phyloP scores from a whole-genome alignment of 2,888 invertebrate species.

The Esperia sulphurella region DNA sequence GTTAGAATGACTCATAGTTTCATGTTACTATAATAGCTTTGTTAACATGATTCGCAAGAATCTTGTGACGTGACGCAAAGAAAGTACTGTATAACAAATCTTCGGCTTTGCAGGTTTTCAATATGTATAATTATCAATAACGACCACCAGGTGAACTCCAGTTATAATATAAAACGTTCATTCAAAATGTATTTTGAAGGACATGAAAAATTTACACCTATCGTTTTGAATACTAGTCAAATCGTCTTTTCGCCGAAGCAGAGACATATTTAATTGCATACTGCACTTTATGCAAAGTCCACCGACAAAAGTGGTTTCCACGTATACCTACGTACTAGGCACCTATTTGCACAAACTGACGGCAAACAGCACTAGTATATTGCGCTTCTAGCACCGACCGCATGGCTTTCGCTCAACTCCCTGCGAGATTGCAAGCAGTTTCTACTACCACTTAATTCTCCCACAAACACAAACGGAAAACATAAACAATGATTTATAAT shows the following conservation, averaged over 20 bases:
- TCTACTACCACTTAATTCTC: constrained; percentile 72
- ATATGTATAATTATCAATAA: too few relatives aligned
- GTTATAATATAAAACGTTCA: too few relatives aligned
- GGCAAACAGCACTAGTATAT: constrained; percentile 27
- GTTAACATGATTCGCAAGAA: too few relatives aligned
- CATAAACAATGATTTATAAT: constrained; percentile 80
- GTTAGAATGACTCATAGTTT: constrained; percentile 4
- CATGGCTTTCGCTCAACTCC: constrained; percentile 48
- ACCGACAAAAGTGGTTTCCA: constrained; percentile 2
- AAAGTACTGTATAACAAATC: too few relatives aligned
- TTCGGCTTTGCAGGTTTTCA: too few relatives aligned
- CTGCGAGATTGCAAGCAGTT: constrained; percentile 61
- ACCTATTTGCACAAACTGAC: constrained; percentile 5
- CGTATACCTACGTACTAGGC: constrained; percentile 2
- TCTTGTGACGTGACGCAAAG: too few relatives aligned
- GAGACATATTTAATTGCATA: not conserved
- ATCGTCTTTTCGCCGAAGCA: not conserved
- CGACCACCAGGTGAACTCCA: too few relatives aligned
- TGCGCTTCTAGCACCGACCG: constrained; percentile 40
- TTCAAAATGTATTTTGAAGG: too few relatives aligned
- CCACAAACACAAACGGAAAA: constrained; percentile 76
- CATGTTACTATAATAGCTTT: too few relatives aligned
- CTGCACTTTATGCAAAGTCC: not conserved
- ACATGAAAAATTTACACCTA: too few relatives aligned
- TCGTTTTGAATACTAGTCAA: too few relatives aligned